A percentile compares a stretch with the other conserved stretches of the same genome.
Evolutionary conservation across 2,113 vertebrate genomes (phyloP).

Genomic region (Paramisgurnus dabryanus): DNA sequence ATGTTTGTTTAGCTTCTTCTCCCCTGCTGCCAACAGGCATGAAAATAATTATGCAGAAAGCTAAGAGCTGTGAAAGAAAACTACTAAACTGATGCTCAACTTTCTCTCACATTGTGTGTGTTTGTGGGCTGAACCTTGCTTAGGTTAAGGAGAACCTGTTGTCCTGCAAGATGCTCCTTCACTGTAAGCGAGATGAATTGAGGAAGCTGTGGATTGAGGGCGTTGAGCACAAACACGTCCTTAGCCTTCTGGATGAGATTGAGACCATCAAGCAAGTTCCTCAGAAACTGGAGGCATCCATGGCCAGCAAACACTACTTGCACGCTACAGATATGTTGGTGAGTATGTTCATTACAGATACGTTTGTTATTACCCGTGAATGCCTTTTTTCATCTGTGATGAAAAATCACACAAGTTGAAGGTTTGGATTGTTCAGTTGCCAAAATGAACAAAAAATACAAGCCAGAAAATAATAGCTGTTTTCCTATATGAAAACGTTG

Average conservation of each 20-base stretch:
- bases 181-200: conserved; percentile 95
- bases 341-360: conserved; percentile 56
- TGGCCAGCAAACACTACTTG: conserved; percentile 96
- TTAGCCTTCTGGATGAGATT: conserved; percentile 95
- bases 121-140: conserved; percentile 10
- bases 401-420: too few relatives aligned
- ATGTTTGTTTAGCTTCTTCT: conserved; percentile 27
- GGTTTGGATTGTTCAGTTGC: not conserved
- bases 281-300: conserved; percentile 89
- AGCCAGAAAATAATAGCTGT: not conserved
- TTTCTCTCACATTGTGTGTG: not conserved
- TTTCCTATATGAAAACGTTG: not conserved
- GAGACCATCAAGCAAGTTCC: conserved; percentile 98
- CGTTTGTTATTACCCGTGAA: conserved; percentile 36
- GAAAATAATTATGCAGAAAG: conserved; percentile 19
- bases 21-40: conserved; percentile 5
- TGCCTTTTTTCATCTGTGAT: not conserved
- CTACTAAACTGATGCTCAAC: not conserved
- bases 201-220: conserved; percentile 98
- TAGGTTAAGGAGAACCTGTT: conserved; percentile 98
- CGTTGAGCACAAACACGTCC: conserved; percentile 96
- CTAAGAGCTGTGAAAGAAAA: not conserved
- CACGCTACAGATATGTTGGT: conserved; percentile 97
- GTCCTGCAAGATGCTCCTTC: conserved; percentile 97
- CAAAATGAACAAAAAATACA: not conserved